Base-by-base conservation (phyloP, 1,140 invertebrate genomes). In the Paracyclopina nana region DNA sequence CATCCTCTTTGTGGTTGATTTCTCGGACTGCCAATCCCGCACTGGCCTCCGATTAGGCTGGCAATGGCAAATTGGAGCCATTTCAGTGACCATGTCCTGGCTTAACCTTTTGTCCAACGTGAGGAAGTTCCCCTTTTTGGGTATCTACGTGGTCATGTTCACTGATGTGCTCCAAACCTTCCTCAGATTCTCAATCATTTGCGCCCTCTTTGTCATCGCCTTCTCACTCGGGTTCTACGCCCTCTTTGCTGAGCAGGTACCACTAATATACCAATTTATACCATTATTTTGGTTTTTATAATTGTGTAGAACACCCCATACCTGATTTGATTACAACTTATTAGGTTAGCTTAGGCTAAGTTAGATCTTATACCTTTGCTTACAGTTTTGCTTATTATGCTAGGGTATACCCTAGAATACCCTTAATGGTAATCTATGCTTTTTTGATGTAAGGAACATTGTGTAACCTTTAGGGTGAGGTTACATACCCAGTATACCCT, bases 111-210 rank as follows among this genome's bases (percentile, higher is more conserved):
- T 72, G 12, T 60, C 70, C 46, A 68, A 70, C 53, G 58, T 66
- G 40, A 51, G 62, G 34, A 63, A 71, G 59, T 61, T 70, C 55
- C 67, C 68, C 3, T 57, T 60, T 29, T 65, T 72, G 51, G 70
- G 70, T 28, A 72, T 72, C 52, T 72, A 70, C 56, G 69, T 72
- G 2, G 68, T 72, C 11, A 72, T 72, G 71, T 71, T 72, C 54
- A 66, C 67, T 0, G 67, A 72, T 54, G 64, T 72, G 42, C 59
- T 70, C 4, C 58, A 60, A 27, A 72, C 70, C 14, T 70, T 72
- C 56, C 54, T 61, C 6, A 65, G 67, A 43, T 71, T 72, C 56
- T 69, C 65, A 42, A 50, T 67, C 1, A 63, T 72, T 28, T 70
- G 72, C 56, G 62, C 65, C 46, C 60, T 72, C 9, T 69, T 72